Percentiles rank a stretch among this genome's conserved stretches.
Evolutionary conservation across 2,113 vertebrate genomes (phyloP).

Genomic region (Otolemur garnettii): DNA sequence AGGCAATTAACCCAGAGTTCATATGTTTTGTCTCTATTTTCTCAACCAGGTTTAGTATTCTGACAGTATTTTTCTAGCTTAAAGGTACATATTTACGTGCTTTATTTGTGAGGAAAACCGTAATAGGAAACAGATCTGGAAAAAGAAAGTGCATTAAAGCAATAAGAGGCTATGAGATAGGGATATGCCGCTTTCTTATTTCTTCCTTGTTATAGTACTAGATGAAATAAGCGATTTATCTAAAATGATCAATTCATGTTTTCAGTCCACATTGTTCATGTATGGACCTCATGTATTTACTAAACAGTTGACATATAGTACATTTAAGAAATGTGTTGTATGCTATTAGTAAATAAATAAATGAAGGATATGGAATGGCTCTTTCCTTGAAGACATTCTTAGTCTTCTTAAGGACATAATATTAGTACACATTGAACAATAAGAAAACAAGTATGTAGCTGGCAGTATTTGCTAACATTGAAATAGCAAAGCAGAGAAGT

Average conservation of each 20-base stretch:
- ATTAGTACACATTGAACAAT: not conserved
- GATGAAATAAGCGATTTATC: not conserved
- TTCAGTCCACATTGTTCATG: not conserved
- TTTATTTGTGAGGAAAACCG: not conserved
- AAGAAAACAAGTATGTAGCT: slow-evolving; percentile 8
- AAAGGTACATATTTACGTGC: slow-evolving; percentile 27
- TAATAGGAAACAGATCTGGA: not conserved
- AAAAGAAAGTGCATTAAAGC: slow-evolving; percentile 43
- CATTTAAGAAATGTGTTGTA: slow-evolving; percentile 23
- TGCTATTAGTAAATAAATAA: not conserved
- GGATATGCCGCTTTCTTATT: not conserved
- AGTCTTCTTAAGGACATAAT: not conserved
- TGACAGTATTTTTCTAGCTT: slow-evolving; percentile 29
- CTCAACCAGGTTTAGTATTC: not conserved
- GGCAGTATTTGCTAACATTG: not conserved
- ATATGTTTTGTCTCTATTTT: not conserved
- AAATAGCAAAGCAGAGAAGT: not conserved
- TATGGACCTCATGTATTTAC: not conserved
- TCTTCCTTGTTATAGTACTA: slow-evolving; percentile 23
- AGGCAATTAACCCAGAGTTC: not conserved
- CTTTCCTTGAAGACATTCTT: not conserved
- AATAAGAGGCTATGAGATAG: not conserved
- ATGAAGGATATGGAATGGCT: not conserved
- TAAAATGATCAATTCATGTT: slow-evolving; percentile 32
- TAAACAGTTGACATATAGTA: not conserved